phyloP scores from a whole-genome alignment of 2,113 vertebrate species.

The Nerophis lumbriciformis region DNA sequence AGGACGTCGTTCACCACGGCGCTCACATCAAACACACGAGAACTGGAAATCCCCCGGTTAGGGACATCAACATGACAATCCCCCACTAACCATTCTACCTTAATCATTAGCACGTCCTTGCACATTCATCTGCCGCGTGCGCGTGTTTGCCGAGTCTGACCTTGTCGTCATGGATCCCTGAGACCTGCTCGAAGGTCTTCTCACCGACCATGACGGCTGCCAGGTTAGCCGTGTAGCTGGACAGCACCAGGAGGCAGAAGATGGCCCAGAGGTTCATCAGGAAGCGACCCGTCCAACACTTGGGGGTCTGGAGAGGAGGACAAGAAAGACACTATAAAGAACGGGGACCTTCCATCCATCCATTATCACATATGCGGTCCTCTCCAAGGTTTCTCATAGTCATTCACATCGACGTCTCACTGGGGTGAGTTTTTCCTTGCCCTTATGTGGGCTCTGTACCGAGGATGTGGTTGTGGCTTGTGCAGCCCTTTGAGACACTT shows the following conservation, averaged over 20 bases:
- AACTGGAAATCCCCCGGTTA: constrained; percentile 21
- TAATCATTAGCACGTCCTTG: constrained; percentile 50
- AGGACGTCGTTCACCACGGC: constrained; percentile 9
- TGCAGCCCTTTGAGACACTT: no score
- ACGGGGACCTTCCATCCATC: no score
- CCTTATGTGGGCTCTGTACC: no score
- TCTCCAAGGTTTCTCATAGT: no score
- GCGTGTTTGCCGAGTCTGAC: constrained; percentile 57
- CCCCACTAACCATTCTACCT: constrained; percentile 37
- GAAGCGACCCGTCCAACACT: constrained; percentile 92
- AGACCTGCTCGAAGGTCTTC: constrained; percentile 92
- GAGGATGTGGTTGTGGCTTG: no score
- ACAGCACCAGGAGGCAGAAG: constrained; percentile 96
- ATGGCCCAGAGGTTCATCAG: constrained; percentile 99
- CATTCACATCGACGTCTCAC: no score
- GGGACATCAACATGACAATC: constrained; percentile 33
- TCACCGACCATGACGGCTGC: constrained; percentile 96
- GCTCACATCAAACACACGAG: constrained; percentile 20
- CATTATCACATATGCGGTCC: no score
- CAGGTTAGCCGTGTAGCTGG: constrained; percentile 95
- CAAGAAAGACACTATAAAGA: background rate
- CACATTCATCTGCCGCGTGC: constrained; percentile 26
- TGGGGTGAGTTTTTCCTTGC: no score
- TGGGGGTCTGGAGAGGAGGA: constrained; percentile 75
- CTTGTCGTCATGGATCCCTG: constrained; percentile 93